Conservation (phyloP, 2,888 invertebrate genomes). For the Archaeoteleia sp. region DNA sequence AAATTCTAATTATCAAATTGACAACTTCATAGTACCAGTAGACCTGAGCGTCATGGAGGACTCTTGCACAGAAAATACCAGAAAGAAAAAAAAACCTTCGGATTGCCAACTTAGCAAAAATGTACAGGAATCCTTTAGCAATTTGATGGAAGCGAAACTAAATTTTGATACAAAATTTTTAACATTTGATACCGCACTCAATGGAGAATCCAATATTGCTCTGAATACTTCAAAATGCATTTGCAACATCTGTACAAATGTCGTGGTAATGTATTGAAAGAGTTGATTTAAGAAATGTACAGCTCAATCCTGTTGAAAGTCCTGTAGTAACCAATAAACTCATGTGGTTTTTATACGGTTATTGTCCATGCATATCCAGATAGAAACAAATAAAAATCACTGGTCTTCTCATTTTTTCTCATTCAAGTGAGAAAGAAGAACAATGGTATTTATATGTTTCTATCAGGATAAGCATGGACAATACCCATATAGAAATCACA, state of each 20-base stretch:
- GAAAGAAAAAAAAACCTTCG: not conserved
- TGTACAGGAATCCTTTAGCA: slow-evolving; percentile 59
- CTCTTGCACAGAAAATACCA: not conserved
- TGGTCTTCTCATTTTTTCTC: no score
- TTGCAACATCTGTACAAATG: slow-evolving; percentile 62
- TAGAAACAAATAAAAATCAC: no score
- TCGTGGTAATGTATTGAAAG: slow-evolving; percentile 48
- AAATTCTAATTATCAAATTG: no score
- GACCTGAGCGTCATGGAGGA: no score
- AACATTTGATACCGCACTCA: slow-evolving; percentile 62
- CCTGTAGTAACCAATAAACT: slow-evolving; percentile 2
- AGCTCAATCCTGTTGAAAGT: not conserved
- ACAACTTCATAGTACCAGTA: no score
- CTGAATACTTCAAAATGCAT: slow-evolving; percentile 44
- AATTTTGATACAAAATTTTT: slow-evolving; percentile 67
- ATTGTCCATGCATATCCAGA: no score
- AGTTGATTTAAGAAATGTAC: slow-evolving; percentile 2
- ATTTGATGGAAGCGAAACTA: slow-evolving; percentile 66
- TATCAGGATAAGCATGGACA: no score
- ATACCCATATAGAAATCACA: no score
- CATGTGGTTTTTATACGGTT: no score
- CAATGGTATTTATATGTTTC: no score
- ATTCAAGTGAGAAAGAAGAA: no score
- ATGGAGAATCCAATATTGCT: slow-evolving; percentile 25
- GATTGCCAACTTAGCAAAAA: slow-evolving; percentile 9